A percentile compares a stretch with the other conserved stretches of the same genome.
phyloP scores from a whole-genome alignment of 2,113 vertebrate genomes.

The Tachysurus fulvidraco region DNA sequence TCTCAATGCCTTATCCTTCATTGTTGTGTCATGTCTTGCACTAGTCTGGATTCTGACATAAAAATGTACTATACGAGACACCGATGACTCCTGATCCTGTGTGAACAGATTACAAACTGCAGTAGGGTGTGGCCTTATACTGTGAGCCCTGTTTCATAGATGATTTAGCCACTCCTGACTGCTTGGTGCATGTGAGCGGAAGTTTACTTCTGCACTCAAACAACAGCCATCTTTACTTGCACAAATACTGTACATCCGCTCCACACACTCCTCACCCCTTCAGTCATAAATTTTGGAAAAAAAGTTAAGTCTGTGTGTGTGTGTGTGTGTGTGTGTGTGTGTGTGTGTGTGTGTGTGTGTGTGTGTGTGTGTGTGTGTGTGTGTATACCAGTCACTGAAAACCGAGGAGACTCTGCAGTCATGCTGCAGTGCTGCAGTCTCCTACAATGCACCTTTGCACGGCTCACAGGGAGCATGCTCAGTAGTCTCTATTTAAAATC shows the following conservation, averaged over 20 bases:
- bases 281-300: neutral
- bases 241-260: neutral
- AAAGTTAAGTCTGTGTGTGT: neutral
- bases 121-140: constrained; percentile 20
- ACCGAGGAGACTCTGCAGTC: constrained; percentile 44
- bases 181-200: constrained; percentile 18
- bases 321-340: no score
- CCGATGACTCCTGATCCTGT: constrained; percentile 30
- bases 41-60: neutral
- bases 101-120: constrained; percentile 38
- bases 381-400: constrained; percentile 11
- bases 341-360: no score
- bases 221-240: neutral
- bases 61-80: constrained; percentile 26
- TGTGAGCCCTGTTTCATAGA: constrained; percentile 39
- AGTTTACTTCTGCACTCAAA: neutral
- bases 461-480: constrained; percentile 32
- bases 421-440: constrained; percentile 52
- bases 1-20: neutral
- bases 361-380: neutral
- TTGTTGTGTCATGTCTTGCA: neutral
- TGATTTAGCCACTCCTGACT: constrained; percentile 36
- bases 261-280: neutral
- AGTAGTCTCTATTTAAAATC: constrained; percentile 21
- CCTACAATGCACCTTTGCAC: constrained; percentile 45